Conservation (phyloP, 2,113 vertebrate species). For the Hylia prasina region DNA sequence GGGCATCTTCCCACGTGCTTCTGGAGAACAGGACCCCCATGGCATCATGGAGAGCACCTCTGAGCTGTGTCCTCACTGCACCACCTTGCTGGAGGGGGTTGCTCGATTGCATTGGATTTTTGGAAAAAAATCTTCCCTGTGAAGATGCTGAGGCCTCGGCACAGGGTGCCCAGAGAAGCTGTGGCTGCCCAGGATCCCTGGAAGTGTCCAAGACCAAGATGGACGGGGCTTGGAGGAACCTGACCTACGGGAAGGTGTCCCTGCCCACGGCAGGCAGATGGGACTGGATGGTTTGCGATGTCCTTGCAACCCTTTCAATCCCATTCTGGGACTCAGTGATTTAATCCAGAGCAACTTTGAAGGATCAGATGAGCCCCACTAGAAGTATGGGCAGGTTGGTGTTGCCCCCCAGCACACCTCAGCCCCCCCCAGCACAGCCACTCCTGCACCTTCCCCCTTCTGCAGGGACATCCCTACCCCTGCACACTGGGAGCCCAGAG, state of each 20-base stretch:
- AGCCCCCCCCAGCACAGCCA: background rate
- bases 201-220: background rate
- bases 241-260: background rate
- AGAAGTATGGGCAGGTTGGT: background rate
- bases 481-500: background rate
- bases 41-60: background rate
- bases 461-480: fast-evolving
- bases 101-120: background rate
- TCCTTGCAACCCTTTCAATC: background rate
- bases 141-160: background rate
- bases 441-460: background rate
- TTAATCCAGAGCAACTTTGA: background rate
- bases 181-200: background rate
- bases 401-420: background rate
- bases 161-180: background rate
- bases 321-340: background rate
- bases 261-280: background rate
- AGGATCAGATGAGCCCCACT: background rate
- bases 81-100: background rate
- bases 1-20: fast-evolving
- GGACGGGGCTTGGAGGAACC: background rate
- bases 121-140: no score
- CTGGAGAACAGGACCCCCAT: background rate
- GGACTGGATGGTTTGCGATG: background rate
- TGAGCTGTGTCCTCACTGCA: background rate